These are phyloP conservation scores for Pseudoips prasinana DNA, from an alignment of 2,888 invertebrate genomes.

Conservation along the genomic window DNA sequence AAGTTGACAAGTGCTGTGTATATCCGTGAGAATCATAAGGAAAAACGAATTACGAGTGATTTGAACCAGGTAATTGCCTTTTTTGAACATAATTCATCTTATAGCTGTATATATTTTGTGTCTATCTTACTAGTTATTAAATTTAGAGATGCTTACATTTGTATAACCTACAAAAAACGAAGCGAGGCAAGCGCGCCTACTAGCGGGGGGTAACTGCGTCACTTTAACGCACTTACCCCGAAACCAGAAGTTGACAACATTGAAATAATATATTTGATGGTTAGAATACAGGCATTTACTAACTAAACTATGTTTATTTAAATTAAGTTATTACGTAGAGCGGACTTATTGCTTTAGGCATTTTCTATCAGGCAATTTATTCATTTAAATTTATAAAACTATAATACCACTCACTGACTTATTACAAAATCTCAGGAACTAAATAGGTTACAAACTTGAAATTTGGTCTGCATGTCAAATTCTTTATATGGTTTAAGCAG, in stretches of 20 bases:
- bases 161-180: conserved; percentile 1
- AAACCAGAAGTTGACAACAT: conserved; percentile 2
- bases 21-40: neutral
- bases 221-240: conserved; percentile 3
- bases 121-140: neutral
- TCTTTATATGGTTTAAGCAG: too few species aligned
- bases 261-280: neutral
- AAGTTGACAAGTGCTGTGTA: neutral
- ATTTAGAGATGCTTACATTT: neutral
- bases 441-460: too few species aligned
- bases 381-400: too few species aligned
- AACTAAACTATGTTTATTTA: too few species aligned
- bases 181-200: neutral
- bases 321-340: too few species aligned
- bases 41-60: conserved; percentile 1
- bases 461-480: too few species aligned
- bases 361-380: too few species aligned
- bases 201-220: neutral
- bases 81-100: conserved; percentile 1
- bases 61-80: conserved; percentile 1
- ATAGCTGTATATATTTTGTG: neutral
- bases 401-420: too few species aligned
- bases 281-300: too few species aligned
- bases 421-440: too few species aligned
- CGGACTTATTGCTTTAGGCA: too few species aligned